Evolutionary conservation across 2,113 vertebrate species (phyloP).

Genomic region (Coptodon bakossiorum): DNA sequence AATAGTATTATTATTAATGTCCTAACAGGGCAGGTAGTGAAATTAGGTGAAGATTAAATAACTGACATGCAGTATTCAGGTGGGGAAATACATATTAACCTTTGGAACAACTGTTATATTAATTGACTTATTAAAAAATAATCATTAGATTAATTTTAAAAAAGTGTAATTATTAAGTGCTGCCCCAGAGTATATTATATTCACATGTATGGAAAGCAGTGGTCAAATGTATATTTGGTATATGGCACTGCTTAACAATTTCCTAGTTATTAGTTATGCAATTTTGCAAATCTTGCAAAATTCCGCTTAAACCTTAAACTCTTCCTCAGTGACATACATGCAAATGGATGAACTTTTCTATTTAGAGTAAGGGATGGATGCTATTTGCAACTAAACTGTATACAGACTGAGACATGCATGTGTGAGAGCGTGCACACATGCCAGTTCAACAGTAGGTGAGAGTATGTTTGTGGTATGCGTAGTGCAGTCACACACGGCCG

Average conservation of each 20-base stretch:
- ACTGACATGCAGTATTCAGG: background rate
- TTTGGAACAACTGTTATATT: background rate
- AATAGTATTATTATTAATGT: background rate
- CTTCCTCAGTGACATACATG: background rate
- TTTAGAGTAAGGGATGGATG: background rate
- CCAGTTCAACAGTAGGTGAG: background rate
- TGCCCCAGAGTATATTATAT: background rate
- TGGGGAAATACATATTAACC: background rate
- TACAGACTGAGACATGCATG: background rate
- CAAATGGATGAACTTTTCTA: background rate
- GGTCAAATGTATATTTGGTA: background rate
- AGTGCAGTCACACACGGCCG: background rate
- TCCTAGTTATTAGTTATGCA: background rate
- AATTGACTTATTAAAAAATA: background rate
- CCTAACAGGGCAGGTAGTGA: background rate
- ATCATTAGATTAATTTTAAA: background rate
- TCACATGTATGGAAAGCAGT: background rate
- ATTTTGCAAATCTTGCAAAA: background rate
- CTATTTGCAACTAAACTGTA: background rate
- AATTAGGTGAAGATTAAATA: background rate
- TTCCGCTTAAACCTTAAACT: background rate
- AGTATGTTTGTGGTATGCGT: slow-evolving; percentile 20
- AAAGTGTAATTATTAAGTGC: background rate
- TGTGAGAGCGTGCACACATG: background rate
- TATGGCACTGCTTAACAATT: background rate